Evolutionary conservation across 2,888 invertebrate genomes (phyloP).

Genomic region (Margaritifera margaritifera): DNA sequence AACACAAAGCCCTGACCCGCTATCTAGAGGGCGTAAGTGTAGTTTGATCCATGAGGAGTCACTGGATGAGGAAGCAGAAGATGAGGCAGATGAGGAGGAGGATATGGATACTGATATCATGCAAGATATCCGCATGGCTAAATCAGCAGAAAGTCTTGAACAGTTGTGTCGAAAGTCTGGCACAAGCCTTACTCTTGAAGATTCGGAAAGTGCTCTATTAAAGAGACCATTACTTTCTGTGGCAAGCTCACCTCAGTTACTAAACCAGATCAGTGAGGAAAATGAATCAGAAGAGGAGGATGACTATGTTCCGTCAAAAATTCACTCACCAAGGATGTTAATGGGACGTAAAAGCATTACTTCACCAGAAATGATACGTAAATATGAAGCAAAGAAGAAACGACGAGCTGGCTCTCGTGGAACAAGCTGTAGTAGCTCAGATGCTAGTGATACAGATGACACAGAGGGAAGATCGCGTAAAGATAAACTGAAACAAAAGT

Average conservation of each 20-base stretch:
- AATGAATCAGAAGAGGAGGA: constrained; percentile 75
- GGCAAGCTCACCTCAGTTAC: constrained; percentile 75
- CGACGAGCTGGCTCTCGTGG: constrained; percentile 78
- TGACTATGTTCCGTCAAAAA: constrained; percentile 57
- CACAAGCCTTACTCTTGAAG: constrained; percentile 25
- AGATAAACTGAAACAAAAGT: constrained; percentile 66
- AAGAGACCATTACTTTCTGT: constrained; percentile 72
- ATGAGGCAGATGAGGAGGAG: constrained; percentile 55
- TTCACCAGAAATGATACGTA: constrained; percentile 72
- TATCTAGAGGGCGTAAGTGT: constrained; percentile 85
- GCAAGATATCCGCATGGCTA: constrained; percentile 46
- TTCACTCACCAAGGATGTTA: constrained; percentile 49
- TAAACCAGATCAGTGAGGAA: constrained; percentile 83
- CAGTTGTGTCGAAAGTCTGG: constrained; percentile 13
- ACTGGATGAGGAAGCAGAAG: constrained; percentile 81
- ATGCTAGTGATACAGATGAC: constrained; percentile 86
- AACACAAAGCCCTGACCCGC: constrained; percentile 30
- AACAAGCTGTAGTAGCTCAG: constrained; percentile 92
- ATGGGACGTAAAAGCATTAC: constrained; percentile 53
- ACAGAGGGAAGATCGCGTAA: constrained; percentile 64
- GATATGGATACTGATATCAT: constrained; percentile 44
- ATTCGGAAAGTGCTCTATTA: constrained; percentile 53
- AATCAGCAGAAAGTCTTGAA: constrained; percentile 55
- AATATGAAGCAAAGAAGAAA: constrained; percentile 77
- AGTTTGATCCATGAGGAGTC: constrained; percentile 95